phyloP scores from a whole-genome alignment of 2,113 vertebrate species.

The Smithornis capensis region DNA sequence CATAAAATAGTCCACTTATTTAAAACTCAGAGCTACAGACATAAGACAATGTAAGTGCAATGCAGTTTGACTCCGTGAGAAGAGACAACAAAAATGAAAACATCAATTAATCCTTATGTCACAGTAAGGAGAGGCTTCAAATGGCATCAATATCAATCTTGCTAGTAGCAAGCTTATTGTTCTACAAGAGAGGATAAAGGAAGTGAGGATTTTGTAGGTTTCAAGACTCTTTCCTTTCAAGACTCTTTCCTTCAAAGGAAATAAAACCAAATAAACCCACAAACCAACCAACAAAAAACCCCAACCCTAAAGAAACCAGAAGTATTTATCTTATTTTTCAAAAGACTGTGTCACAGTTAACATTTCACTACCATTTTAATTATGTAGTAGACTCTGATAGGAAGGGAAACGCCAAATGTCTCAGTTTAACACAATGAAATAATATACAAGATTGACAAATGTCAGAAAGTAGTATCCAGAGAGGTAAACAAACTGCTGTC shows the following conservation, averaged over 20 bases:
- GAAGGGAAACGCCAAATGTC: background rate
- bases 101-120: background rate
- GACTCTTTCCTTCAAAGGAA: background rate
- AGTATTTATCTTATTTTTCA: background rate
- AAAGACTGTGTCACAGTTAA: background rate
- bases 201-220: background rate
- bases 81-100: background rate
- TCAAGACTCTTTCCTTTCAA: background rate
- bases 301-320: background rate
- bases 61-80: background rate
- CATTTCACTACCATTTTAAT: background rate
- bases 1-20: background rate
- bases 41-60: background rate
- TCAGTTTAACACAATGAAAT: background rate
- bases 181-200: background rate
- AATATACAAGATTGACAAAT: background rate
- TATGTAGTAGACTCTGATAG: background rate
- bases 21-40: background rate
- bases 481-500: background rate
- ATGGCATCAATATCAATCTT: background rate
- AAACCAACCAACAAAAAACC: background rate
- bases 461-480: background rate
- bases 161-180: background rate
- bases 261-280: background rate
- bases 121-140: background rate